A percentile compares a stretch with the other conserved stretches of the same genome.
phyloP scores from a whole-genome alignment of 2,888 invertebrate species.

The Stomorhina lunata region DNA sequence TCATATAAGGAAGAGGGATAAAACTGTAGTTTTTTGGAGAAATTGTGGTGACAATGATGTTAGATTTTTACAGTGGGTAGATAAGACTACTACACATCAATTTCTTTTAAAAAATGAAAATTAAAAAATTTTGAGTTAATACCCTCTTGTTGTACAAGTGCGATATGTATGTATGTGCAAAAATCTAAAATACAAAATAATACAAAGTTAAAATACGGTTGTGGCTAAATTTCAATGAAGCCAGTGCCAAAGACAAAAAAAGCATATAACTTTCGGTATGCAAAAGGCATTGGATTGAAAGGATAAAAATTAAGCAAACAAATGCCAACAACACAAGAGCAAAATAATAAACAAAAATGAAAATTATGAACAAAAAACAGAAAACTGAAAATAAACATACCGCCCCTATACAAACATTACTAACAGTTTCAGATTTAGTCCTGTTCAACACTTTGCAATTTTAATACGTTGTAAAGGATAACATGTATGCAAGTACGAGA shows the following conservation, averaged over 20 bases:
- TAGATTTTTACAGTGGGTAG: too few relatives aligned
- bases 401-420: too few relatives aligned
- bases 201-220: background rate
- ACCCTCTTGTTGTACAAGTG: too few relatives aligned
- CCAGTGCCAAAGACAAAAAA: background rate
- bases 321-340: background rate
- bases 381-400: constrained; percentile 2
- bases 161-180: background rate
- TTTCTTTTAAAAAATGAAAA: too few relatives aligned
- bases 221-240: background rate
- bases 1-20: too few relatives aligned
- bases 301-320: constrained; percentile 10
- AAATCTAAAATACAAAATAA: background rate
- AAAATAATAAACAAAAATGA: background rate
- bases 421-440: background rate
- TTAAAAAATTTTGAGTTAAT: too few relatives aligned
- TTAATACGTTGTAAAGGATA: too few relatives aligned
- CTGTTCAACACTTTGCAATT: background rate
- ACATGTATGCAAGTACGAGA: too few relatives aligned
- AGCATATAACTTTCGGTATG: constrained; percentile 13
- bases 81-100: too few relatives aligned
- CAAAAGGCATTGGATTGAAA: background rate
- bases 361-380: background rate
- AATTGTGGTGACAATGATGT: too few relatives aligned
- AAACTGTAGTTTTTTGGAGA: too few relatives aligned